Evolutionary conservation across 30 jellyfish, hydroid and myxozoan genomes (phyloP).

Genomic region (Clytia hemisphaerica): DNA sequence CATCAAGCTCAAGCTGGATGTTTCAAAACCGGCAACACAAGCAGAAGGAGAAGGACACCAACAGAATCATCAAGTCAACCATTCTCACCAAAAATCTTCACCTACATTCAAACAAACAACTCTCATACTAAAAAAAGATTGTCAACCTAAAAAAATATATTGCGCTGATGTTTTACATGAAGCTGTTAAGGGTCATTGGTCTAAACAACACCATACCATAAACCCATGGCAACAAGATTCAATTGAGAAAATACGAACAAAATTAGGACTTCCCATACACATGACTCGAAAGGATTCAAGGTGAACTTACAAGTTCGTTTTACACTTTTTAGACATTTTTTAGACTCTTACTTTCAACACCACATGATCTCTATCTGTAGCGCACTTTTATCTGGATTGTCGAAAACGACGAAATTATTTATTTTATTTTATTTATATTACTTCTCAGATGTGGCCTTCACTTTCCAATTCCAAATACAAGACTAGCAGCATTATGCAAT

Average conservation of each 20-base stretch:
- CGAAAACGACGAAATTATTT: neutral
- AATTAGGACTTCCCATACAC: neutral
- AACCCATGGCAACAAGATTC: constrained; percentile 14
- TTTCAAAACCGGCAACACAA: too few species aligned
- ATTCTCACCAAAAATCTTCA: too few species aligned
- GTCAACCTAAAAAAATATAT: too few species aligned
- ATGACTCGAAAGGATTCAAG: constrained; percentile 19
- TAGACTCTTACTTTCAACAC: too few species aligned
- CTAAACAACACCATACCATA: neutral
- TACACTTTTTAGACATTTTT: too few species aligned
- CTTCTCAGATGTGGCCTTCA: constrained; percentile 52
- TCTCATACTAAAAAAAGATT: too few species aligned
- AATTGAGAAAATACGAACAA: neutral
- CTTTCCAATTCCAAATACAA: constrained; percentile 27
- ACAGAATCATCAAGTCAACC: too few species aligned
- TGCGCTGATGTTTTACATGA: neutral
- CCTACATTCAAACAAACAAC: too few species aligned
- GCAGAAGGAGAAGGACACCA: too few species aligned
- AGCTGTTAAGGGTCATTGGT: constrained; percentile 20
- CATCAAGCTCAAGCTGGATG: too few species aligned
- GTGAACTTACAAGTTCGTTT: neutral
- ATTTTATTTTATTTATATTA: neutral
- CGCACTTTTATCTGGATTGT: too few species aligned
- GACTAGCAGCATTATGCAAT: constrained; percentile 43
- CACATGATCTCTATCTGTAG: too few species aligned